Evolutionary conservation across 2,113 vertebrate genomes (phyloP), one percentile per base, ranked within the genome.

Genomic region (Paedocypris sp.): DNA sequence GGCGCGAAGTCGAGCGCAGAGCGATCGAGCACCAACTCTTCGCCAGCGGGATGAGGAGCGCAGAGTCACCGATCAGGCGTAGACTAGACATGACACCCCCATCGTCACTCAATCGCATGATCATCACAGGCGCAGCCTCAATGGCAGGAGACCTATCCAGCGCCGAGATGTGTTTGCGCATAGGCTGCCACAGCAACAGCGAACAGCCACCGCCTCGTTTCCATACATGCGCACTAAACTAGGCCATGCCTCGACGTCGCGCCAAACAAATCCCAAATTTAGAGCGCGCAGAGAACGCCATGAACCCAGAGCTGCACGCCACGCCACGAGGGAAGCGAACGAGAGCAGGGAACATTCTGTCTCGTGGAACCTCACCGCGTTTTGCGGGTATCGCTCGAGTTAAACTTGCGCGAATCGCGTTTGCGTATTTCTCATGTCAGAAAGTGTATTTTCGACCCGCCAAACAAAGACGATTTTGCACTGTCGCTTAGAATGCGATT

Each of bases 1-100:
- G 83, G 82, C 73, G 75, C 60, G 69, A 60, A 73, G 79, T 82
- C 74, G 84, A 90, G 77, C 75, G 72, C 82, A 80, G 87, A 87
- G 78, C 75, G 66, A 77, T 76, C 77, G 82, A 85, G 82, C 74
- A 74, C 78, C 67, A 77, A 68, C 66, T 78, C 64, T 77, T 70
- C 76, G 75, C 78, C 74, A 38, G 66, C 75, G 78, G 80, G 82
- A 60, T 73, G 78, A 70, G 53, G 84, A 85, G 60, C 79, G 46
- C 80, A 73, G 83, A 84, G 75, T 57, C 78, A 84, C 76, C 19
- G 82, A 85, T 85, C 62, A 42, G 18, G 52, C 52, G 42, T 42
- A 52, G 36, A 62, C 51, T 47, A 56, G 50, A 64, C 81, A 76
- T 80, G 77, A 78, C 75, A 73, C 70, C n/a, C 75, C 66, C 47